phyloP scores from a whole-genome alignment of 2,113 vertebrate species.

The Lepus europaeus region DNA sequence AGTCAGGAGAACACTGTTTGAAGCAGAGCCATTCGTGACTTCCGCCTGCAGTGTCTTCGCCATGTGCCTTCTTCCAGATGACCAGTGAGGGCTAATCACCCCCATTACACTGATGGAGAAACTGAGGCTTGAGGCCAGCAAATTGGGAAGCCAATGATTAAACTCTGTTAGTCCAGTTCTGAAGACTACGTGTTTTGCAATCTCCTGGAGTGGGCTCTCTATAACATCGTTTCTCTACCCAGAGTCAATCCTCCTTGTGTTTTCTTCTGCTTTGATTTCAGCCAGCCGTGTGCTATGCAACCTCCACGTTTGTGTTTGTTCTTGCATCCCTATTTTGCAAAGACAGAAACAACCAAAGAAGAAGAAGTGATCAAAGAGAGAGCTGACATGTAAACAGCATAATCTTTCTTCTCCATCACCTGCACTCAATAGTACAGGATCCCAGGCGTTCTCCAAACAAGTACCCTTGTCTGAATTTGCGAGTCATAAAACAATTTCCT shows the following conservation, averaged over 20 bases:
- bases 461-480: constrained; percentile 39
- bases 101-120: background rate
- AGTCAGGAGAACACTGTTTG: background rate
- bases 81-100: background rate
- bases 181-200: background rate
- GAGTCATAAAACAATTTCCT: constrained; percentile 53
- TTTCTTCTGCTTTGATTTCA: background rate
- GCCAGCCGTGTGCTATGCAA: background rate
- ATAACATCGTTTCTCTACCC: background rate
- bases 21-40: background rate
- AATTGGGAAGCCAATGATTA: background rate
- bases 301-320: background rate
- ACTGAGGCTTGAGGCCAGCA: background rate
- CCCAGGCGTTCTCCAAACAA: constrained; percentile 34
- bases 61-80: background rate
- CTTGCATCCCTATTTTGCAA: background rate
- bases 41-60: background rate
- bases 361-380: background rate
- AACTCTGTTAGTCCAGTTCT: background rate
- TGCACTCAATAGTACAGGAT: background rate
- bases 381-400: background rate
- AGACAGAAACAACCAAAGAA: background rate
- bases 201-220: background rate
- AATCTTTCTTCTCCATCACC: background rate
- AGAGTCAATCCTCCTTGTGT: background rate